These are phyloP conservation scores for Lepus americanus DNA, from an alignment of 2,113 vertebrate genomes.

Conservation along the genomic window DNA sequence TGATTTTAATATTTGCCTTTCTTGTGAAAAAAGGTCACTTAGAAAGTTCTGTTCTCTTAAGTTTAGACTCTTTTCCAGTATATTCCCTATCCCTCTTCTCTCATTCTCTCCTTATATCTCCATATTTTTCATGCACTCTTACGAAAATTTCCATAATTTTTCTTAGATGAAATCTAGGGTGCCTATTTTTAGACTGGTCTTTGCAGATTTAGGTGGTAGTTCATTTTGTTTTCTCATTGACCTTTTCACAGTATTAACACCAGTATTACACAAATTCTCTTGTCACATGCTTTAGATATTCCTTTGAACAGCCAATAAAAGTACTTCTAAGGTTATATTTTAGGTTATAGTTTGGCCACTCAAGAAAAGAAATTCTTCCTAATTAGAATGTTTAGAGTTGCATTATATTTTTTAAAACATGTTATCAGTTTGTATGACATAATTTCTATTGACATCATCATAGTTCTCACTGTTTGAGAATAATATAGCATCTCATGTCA, in stretches of 20 bases:
- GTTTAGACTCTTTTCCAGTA: background rate
- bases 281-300: background rate
- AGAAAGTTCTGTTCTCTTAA: background rate
- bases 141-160: background rate
- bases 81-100: background rate
- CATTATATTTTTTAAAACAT: no score
- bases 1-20: slow-evolving; percentile 43
- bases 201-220: background rate
- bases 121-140: background rate
- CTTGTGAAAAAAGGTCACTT: background rate
- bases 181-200: background rate
- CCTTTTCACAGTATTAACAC: background rate
- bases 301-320: slow-evolving; percentile 23
- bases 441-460: no score
- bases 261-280: background rate
- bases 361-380: background rate
- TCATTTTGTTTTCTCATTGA: slow-evolving; percentile 36
- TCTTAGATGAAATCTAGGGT: background rate
- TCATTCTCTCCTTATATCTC: background rate
- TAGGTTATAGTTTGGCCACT: no score
- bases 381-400: slow-evolving; percentile 33
- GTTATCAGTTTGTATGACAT: no score
- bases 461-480: no score
- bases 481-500: no score
- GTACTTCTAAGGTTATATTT: no score